Evolutionary conservation across 1,140 invertebrate species (phyloP).

Genomic region (Phymorhynchus buccinoides): DNA sequence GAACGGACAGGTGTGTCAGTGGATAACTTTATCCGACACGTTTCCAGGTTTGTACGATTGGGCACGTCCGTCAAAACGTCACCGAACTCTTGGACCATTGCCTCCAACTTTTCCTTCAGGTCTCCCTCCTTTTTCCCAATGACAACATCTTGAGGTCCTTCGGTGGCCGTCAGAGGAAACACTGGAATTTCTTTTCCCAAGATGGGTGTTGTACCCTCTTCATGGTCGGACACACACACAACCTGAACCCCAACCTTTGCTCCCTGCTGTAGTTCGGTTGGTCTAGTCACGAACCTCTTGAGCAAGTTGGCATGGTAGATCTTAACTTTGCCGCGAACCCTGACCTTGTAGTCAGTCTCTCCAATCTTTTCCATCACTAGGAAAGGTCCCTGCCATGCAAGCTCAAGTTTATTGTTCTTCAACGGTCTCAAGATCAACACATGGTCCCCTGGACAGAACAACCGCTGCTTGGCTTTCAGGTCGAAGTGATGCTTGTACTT

Average conservation of each 20-base stretch:
- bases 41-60: conserved; percentile 41
- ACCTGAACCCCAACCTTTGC: no score
- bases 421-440: conserved; percentile 40
- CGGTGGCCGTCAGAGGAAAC: no score
- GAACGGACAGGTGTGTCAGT: conserved; percentile 42
- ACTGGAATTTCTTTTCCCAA: no score
- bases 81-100: no score
- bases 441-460: conserved; percentile 39
- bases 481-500: conserved; percentile 23
- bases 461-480: conserved; percentile 12
- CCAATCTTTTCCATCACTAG: not conserved
- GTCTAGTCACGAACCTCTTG: not conserved
- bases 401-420: no score
- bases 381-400: conserved; percentile 47
- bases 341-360: not conserved
- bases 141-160: no score
- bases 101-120: no score
- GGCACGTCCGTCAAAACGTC: conserved; percentile 43
- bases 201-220: no score
- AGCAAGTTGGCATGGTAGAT: not conserved
- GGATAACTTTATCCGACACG: conserved; percentile 41
- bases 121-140: no score
- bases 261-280: no score
- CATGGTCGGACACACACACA: no score
- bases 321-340: not conserved